Percentiles rank a stretch among this genome's conserved stretches.
These are phyloP conservation scores for Ceriagrion tenellum DNA, from an alignment of 2,888 invertebrate species.

Conservation along the genomic window DNA sequence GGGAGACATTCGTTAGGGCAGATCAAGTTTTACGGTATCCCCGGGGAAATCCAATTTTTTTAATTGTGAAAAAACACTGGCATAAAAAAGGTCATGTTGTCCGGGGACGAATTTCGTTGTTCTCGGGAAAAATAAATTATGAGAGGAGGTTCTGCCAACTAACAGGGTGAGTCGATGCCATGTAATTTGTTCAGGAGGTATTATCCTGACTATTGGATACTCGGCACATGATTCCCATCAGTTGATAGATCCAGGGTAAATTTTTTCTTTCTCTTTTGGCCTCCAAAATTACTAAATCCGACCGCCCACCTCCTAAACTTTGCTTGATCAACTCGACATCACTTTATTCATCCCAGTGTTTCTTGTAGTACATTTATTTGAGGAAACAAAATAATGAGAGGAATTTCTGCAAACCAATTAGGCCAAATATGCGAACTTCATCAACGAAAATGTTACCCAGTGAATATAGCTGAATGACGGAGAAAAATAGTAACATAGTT, in stretches of 20 bases:
- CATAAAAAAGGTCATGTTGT: background rate
- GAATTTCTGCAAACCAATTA: too few relatives aligned
- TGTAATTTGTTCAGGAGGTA: background rate
- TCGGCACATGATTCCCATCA: background rate
- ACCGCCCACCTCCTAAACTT: background rate
- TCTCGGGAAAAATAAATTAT: background rate
- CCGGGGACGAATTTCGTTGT: background rate
- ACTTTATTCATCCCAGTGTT: too few relatives aligned
- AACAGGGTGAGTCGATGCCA: background rate
- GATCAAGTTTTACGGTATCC: conserved; percentile 11
- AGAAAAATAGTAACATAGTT: too few relatives aligned
- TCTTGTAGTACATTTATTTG: background rate
- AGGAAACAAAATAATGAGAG: too few relatives aligned
- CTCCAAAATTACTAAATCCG: background rate
- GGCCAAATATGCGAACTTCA: too few relatives aligned
- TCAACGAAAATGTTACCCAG: too few relatives aligned
- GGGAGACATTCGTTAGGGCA: conserved; percentile 8
- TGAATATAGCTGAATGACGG: too few relatives aligned
- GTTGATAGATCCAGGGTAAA: background rate
- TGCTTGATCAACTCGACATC: too few relatives aligned
- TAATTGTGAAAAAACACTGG: background rate
- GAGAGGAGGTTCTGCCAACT: background rate
- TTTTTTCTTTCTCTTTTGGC: background rate
- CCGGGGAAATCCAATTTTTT: conserved; percentile 18
- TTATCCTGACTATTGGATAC: background rate